Base-by-base conservation (phyloP, 2,113 vertebrate genomes). In the Salvator merianae region DNA sequence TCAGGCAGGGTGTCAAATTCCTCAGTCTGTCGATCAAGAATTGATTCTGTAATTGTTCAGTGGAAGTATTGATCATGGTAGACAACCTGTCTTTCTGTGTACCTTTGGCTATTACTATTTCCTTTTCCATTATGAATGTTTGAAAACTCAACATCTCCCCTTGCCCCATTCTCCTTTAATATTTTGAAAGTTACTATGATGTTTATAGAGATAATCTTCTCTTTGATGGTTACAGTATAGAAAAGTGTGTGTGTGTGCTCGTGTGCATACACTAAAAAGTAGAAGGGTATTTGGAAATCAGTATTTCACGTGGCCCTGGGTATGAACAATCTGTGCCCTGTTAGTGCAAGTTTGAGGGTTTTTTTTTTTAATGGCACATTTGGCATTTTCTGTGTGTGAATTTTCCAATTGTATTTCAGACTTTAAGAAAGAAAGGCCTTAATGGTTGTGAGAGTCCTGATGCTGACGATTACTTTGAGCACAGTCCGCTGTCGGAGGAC, bases 391-490 rank as follows among this genome's bases (percentile, higher is more conserved):
- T 97, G 96, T 97, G 96, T 97, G 96, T 98, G 97, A 98, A 99
- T 97, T 99, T 96, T 99, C 97, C 97, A 97, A 98, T 99, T 99
- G 98, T 98, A 97, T 99, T 99, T 98, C 99, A 99, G 99, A 99
- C 99, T 95, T 98, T 99, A 98, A 99, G 97, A 99, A 99, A 98
- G 97, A 99, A 99, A 98, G 98, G 98, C 97, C 98, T 99, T 97
- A 99, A 97, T 98, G 98, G 99, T 97, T 99, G 98, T 99, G 98
- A 98, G 97, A 99, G 98, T 96, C 98, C 98, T 90, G 98, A 99
- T 97, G 97, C 97, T 89, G 98, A 99, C 95, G 98, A 99, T 97
- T 98, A 98, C 98, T 99, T 98, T 97, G 98, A 98, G 97, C 98
- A 98, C 97, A 99, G 98, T 97, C 98, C 98, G 92, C 97, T 98